Base-by-base conservation (phyloP, 2,113 vertebrate species). In the Hemiprocne comata region DNA sequence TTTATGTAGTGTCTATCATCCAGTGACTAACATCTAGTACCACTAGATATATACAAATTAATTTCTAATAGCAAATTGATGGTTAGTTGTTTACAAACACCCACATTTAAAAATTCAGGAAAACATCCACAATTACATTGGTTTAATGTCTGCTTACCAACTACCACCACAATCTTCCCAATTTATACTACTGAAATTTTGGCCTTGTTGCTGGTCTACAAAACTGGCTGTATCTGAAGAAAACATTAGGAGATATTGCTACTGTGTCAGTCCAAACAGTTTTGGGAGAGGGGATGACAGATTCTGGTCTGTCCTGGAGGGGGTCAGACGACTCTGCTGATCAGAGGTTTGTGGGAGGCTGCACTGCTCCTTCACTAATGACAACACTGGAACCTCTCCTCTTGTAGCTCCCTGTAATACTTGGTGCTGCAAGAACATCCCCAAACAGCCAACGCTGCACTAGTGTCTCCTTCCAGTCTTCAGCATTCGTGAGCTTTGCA, bases 381-480 rank as follows among this genome's bases (percentile, higher is more conserved):
- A 40, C 34, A 78, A 4, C 13, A 16, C 15, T 19, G 17, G 34
- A 54, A 25, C 13, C 40, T 31, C 19, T 28, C 29, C 65, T 25
- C 26, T 55, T 0, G 0, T n/a, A 77, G 40, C 36, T 58, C 46
- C 26, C 8, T 0, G 0, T 34, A 38, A 1, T 3, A 29, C 15
- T 44, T 23, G 51, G 40, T 26, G 17, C 5, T 64, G 24, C 23
- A 58, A 54, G 6, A 3, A 1, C 20, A 38, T 11, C 61, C 33
- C 54, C 62, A 19, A 33, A n/a, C 7, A 60, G 29, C 19, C 42
- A 38, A 61, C 0, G 0, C 28, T 48, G 70, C 42, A 26, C 20
- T 51, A 33, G 20, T 20, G 3, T 6, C 46, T 48, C 44, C 31
- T 71, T 31, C 13, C 31, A n/a, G 62, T 44, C 64, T 65, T 36